Base-by-base conservation (phyloP, 2,888 invertebrate genomes). In the Spisula subtruncata region DNA sequence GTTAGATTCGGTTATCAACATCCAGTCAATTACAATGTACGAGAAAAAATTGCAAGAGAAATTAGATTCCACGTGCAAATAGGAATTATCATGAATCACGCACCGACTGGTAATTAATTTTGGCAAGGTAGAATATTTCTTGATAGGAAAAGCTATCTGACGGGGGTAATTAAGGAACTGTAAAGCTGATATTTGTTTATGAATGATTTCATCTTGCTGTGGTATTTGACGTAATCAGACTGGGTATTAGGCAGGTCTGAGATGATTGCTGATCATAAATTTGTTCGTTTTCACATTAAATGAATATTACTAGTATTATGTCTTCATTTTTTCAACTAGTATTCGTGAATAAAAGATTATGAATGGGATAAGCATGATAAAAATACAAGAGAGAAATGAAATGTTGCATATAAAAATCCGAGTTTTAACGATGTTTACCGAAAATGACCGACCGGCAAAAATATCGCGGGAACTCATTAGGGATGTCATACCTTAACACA, bases 51-150 rank as follows among this genome's bases (percentile, higher is more conserved):
- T 12, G 60, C n/a, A 66, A 8, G 60, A 66, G n/a, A 25, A 66
- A 66, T 66, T 66, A 12, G 60, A 66, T 25, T 25, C 60, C 25
- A n/a, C n/a, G 16, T n/a, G 25, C 60, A 66, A 66, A n/a, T 25
- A 25, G 60, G 41, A 66, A 66, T 66, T 25, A 66, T 66, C 60
- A 35, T 32, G 75, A 32, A 12, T 32, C 35, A 75, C 16, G 35
- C 75, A 32, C 32, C 5, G 75, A 75, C 12, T 48, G 25, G 32
- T 81, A 81, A 81, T 81, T 81, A 81, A 29, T 51, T 81, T 81
- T 81, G 81, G 81, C 81, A 81, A 81, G 51, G 54, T 29, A 51
- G 51, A 81, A 81, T 81, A 51, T 51, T 29, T 54, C 29, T 20
- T 48, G 82, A 82, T 82, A 82, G 35, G 32, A 60, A 82, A 82